Conservation (phyloP, 2,888 invertebrate genomes). For the Acanthococcus lagerstroemiae region DNA sequence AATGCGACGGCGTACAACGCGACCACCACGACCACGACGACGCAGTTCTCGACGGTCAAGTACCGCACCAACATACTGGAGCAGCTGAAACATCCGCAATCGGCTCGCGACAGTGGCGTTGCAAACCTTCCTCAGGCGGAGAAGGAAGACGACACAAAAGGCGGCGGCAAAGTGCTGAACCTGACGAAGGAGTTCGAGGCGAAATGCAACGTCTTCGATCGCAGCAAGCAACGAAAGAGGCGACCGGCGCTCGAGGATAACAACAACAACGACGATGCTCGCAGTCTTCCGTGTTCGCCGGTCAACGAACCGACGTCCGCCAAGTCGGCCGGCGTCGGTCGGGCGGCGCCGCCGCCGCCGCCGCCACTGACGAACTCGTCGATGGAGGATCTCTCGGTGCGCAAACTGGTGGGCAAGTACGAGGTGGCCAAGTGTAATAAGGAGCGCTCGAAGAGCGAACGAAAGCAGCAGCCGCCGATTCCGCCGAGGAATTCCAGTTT, state of each 20-base stretch:
- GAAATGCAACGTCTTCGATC: conserved; percentile 44
- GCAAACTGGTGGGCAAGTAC: conserved; percentile 65
- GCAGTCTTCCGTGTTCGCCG: conserved; percentile 54
- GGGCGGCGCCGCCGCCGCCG: background rate
- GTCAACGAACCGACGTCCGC: conserved; percentile 47
- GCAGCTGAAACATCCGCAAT: background rate
- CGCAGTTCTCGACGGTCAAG: conserved; percentile 10
- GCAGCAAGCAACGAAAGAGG: conserved; percentile 7
- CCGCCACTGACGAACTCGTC: conserved; percentile 40
- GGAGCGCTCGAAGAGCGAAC: conserved; percentile 37
- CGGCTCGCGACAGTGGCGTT: background rate
- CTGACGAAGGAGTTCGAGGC: conserved; percentile 83
- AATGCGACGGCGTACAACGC: background rate
- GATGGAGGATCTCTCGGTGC: conserved; percentile 59
- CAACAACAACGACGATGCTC: conserved; percentile 39
- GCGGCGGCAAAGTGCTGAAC: conserved; percentile 64
- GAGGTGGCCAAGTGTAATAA: conserved; percentile 44
- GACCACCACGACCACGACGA: background rate
- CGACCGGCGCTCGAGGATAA: conserved; percentile 6
- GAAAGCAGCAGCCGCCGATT: conserved; percentile 39
- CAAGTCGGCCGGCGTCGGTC: no score
- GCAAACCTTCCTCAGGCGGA: conserved; percentile 39
- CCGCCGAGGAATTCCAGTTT: conserved; percentile 41
- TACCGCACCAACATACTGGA: conserved; percentile 9
- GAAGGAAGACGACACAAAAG: conserved; percentile 33